Percentiles rank a stretch among this genome's conserved stretches.
Evolutionary conservation across 2,113 vertebrate species (phyloP).

Genomic region (Rhodinocichla rosea): DNA sequence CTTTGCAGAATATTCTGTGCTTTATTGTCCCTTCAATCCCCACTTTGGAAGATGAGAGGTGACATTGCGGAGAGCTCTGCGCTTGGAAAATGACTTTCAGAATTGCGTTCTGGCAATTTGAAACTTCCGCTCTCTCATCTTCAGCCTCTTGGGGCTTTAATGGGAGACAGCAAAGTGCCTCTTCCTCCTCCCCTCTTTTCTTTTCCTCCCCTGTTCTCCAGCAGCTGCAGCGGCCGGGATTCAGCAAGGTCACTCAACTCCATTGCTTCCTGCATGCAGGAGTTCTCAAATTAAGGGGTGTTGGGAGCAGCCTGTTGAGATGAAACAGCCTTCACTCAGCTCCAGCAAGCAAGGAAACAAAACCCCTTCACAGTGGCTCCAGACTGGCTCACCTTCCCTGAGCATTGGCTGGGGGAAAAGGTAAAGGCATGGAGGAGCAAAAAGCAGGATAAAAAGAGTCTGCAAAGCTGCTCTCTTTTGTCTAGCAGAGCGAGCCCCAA

Average conservation of each 20-base stretch:
- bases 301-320: slow-evolving; percentile 39
- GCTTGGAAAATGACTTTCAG: slow-evolving; percentile 68
- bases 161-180: slow-evolving; percentile 60
- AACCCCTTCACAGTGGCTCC: background rate
- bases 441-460: background rate
- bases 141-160: slow-evolving; percentile 64
- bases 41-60: slow-evolving; percentile 62
- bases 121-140: slow-evolving; percentile 59
- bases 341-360: background rate
- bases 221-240: background rate
- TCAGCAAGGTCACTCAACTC: slow-evolving; percentile 59
- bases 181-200: slow-evolving; percentile 50
- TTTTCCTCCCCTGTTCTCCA: slow-evolving; percentile 16
- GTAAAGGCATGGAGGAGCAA: background rate
- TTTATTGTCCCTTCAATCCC: slow-evolving; percentile 34
- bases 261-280: slow-evolving; percentile 36
- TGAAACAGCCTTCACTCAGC: slow-evolving; percentile 23
- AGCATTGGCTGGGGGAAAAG: background rate
- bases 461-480: background rate
- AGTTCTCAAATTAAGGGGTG: slow-evolving; percentile 58
- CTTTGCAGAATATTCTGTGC: slow-evolving; percentile 15
- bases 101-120: slow-evolving; percentile 44
- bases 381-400: background rate
- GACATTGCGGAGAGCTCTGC: slow-evolving; percentile 15
- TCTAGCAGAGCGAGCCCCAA: background rate